These are phyloP conservation scores for Enteromius viviparus DNA, from an alignment of 2,797 vertebrate species.

Conservation along the genomic window DNA sequence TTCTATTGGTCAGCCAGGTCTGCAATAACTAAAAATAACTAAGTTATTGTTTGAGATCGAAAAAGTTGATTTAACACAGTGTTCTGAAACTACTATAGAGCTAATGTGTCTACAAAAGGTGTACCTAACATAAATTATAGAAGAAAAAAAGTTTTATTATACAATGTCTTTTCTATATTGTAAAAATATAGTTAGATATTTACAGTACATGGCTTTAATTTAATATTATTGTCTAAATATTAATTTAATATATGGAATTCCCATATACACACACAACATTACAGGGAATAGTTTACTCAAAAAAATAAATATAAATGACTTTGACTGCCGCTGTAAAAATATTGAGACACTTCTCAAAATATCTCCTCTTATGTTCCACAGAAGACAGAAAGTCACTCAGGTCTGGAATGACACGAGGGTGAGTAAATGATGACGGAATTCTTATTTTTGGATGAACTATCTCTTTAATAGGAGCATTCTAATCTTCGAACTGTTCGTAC, in stretches of 20 bases:
- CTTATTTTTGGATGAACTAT: background rate
- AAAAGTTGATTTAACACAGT: background rate
- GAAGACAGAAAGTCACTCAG: background rate
- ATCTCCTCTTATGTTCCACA: background rate
- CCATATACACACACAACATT: background rate
- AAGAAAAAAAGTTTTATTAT: background rate
- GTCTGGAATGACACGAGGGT: background rate
- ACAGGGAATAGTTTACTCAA: no score
- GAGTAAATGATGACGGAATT: background rate
- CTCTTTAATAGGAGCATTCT: background rate
- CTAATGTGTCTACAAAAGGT: background rate
- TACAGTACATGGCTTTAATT: background rate
- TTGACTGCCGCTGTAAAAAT: background rate
- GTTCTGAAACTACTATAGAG: background rate
- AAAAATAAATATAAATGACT: no score
- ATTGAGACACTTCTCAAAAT: background rate
- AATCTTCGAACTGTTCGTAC: background rate
- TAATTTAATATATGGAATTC: background rate
- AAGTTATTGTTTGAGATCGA: background rate
- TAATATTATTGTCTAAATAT: background rate
- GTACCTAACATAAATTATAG: background rate
- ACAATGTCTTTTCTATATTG: background rate
- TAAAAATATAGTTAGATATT: background rate
- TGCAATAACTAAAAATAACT: background rate
- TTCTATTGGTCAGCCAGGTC: slow-evolving; percentile 2